Percentiles rank a stretch among this genome's conserved stretches.
These are phyloP conservation scores for Orcinus orca DNA, from an alignment of 2,113 vertebrate species.

Conservation along the genomic window DNA sequence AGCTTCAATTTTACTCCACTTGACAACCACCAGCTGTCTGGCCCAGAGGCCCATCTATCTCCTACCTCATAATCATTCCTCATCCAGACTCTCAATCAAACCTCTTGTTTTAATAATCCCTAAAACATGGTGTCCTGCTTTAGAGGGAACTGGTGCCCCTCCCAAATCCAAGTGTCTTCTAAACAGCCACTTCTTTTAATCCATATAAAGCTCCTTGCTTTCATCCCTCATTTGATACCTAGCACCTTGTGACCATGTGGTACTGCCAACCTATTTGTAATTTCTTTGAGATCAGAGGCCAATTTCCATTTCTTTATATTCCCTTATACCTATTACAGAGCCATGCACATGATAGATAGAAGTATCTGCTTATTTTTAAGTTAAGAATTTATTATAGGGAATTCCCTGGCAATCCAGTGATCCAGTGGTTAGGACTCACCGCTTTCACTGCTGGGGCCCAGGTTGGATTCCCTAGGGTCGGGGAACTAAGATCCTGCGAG, in stretches of 20 bases:
- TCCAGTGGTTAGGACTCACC: too few species aligned
- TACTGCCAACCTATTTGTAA: background rate
- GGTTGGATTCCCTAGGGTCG: too few species aligned
- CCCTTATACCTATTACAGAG: background rate
- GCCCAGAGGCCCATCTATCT: too few species aligned
- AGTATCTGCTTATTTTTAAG: background rate
- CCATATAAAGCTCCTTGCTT: background rate
- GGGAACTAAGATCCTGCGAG: too few species aligned
- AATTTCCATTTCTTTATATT: conserved; percentile 8
- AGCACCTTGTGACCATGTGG: background rate
- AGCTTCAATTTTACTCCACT: too few species aligned
- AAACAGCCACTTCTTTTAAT: background rate
- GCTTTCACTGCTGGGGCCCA: too few species aligned
- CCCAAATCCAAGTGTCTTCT: background rate
- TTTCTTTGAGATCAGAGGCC: background rate
- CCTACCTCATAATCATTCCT: background rate
- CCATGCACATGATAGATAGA: background rate
- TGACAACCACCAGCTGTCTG: too few species aligned
- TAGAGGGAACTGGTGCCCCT: background rate
- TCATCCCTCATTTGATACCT: background rate
- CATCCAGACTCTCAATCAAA: background rate
- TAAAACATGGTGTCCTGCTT: background rate
- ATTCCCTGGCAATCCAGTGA: too few species aligned
- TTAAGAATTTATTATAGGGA: background rate
- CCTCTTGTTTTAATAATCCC: background rate